A percentile compares a stretch with the other conserved stretches of the same genome.
Evolutionary conservation across 2,113 vertebrate genomes (phyloP).

Genomic region (Gila orcuttii): DNA sequence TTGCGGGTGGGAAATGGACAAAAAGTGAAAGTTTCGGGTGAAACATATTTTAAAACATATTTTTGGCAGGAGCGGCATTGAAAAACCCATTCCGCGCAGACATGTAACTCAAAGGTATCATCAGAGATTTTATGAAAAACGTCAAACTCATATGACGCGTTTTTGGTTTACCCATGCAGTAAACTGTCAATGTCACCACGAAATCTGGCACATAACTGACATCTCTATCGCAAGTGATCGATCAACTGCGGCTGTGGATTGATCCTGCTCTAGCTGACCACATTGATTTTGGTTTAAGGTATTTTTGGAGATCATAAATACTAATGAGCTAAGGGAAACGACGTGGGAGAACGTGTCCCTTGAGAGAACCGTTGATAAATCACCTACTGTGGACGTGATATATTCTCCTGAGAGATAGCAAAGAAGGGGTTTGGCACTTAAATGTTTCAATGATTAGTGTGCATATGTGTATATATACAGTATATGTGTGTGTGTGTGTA

Average conservation of each 20-base stretch:
- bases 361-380: conserved; percentile 57
- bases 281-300: conserved; percentile 62
- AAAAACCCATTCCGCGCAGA: too few relatives aligned
- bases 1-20: too few relatives aligned
- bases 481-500: too few relatives aligned
- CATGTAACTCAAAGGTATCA: neutral
- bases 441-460: neutral
- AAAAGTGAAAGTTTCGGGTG: too few relatives aligned
- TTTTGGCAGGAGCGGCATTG: too few relatives aligned
- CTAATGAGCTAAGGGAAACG: conserved; percentile 68
- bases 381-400: conserved; percentile 45
- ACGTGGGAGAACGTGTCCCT: conserved; percentile 44
- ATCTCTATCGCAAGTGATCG: conserved; percentile 69
- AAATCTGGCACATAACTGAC: conserved; percentile 67
- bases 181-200: conserved; percentile 45
- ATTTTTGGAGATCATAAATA: conserved; percentile 72
- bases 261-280: conserved; percentile 43
- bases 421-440: neutral
- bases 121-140: neutral
- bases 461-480: neutral
- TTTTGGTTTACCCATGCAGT: conserved; percentile 65
- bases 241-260: conserved; percentile 64
- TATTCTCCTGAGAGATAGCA: neutral
- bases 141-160: conserved; percentile 27
- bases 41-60: too few relatives aligned